Base-by-base conservation (phyloP, 2,888 invertebrate species). In the Cynaeus angustus region DNA sequence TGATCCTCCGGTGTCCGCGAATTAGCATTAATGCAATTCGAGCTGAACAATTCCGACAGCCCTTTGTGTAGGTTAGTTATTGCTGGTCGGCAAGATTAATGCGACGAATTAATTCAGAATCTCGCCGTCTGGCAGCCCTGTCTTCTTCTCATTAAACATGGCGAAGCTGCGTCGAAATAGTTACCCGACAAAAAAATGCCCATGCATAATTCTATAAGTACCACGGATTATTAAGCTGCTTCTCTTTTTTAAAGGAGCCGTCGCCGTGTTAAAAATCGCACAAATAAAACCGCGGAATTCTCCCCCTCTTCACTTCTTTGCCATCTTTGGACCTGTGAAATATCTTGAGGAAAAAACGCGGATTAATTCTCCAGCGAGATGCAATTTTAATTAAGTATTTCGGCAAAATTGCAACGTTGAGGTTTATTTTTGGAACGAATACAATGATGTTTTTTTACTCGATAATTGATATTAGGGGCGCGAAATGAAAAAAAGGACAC, bases 51-150 rank as follows among this genome's bases (percentile, higher is more conserved):
- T 75, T 74, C 75, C 73, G 76, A 75, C 76, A 73, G 71, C 72
- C 75, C 74, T 76, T 76, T 76, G 76, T 76, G 73, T 70, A 66
- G 55, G 73, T 73, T 69, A 58, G 66, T 67, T 67, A 75, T 77
- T 74, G 75, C 71, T 46, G 66, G 59, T 50, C 70, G 62, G 65
- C 46, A 74, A 75, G 77, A 77, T 77, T 74, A 76, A 77, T 77
- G 77, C 75, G 64, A 70, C 64, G 74, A 77, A 77, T 77, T 76
- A 76, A 77, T 77, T 74, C 75, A 76, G 74, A 69, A 77, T 71
- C 74, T 68, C 68, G 66, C 77, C 73, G 75, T 72, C 68, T 71
- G 70, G 67, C 62, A 56, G 55, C 46, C 62, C 62, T 61, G 70
- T 59, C 65, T 64, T 64, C 64, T 50, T 68, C 71, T 71, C 71